These are phyloP conservation scores for Chunga burmeisteri DNA, from an alignment of 2,113 vertebrate genomes.

Conservation along the genomic window DNA sequence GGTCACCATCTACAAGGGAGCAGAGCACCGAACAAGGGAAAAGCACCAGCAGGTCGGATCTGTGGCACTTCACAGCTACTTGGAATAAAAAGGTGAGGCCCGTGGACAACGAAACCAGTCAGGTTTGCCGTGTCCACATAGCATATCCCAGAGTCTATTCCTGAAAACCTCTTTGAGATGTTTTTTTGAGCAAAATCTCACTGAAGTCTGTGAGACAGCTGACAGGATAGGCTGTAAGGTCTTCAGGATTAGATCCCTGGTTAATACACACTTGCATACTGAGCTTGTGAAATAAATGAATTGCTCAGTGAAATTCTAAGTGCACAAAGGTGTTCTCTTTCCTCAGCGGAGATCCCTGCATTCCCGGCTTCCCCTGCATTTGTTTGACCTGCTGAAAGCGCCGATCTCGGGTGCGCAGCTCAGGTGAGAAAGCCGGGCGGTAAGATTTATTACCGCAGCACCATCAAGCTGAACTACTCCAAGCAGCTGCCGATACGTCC, in stretches of 20 bases:
- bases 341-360: neutral
- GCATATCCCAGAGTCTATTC: neutral
- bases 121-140: neutral
- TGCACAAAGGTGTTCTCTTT: neutral
- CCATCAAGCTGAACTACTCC: neutral
- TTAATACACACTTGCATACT: neutral
- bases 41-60: neutral
- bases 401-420: neutral
- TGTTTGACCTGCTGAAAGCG: neutral
- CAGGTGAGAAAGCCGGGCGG: neutral
- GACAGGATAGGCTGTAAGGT: neutral
- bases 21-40: neutral
- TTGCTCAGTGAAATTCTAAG: neutral
- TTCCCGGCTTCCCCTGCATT: neutral
- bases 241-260: neutral
- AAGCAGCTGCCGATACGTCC: accelerated
- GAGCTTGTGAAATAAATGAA: neutral
- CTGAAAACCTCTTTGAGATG: neutral
- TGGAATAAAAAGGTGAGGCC: neutral
- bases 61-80: neutral
- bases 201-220: neutral
- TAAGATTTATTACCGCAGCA: neutral
- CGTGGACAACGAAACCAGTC: neutral
- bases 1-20: neutral
- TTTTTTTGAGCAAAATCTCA: neutral